A percentile compares a stretch with the other conserved stretches of the same genome.
phyloP scores from a whole-genome alignment of 2,797 vertebrate genomes.

The Thripadectes ignobilis region DNA sequence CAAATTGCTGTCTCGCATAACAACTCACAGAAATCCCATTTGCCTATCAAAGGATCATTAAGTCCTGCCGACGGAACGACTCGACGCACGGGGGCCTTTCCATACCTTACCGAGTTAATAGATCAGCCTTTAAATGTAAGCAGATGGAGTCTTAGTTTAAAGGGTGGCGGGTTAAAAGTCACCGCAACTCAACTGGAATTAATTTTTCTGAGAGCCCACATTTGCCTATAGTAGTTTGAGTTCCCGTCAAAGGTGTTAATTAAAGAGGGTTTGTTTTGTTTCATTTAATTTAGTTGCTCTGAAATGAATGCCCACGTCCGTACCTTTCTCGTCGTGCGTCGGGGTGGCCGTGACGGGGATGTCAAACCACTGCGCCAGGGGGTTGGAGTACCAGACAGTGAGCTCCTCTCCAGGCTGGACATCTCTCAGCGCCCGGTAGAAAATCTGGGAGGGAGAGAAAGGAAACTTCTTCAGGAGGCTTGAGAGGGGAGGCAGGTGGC shows the following conservation, averaged over 20 bases:
- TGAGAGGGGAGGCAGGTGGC: background rate
- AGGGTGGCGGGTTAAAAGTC: background rate
- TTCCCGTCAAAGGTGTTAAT: background rate
- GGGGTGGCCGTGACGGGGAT: slow-evolving; percentile 93
- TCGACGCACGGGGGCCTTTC: background rate
- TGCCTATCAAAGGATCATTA: slow-evolving; percentile 20
- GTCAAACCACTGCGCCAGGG: slow-evolving; percentile 96
- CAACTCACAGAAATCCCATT: background rate
- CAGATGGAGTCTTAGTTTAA: slow-evolving; percentile 28
- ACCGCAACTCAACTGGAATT: background rate
- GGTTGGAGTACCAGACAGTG: slow-evolving; percentile 93
- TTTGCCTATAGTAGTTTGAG: background rate
- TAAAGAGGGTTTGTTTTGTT: background rate
- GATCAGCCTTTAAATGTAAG: slow-evolving; percentile 27
- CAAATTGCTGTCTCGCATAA: background rate
- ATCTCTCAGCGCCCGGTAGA: slow-evolving; percentile 90
- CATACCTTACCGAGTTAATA: background rate
- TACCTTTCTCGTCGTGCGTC: slow-evolving; percentile 98
- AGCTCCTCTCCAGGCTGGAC: slow-evolving; percentile 94
- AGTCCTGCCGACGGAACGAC: background rate
- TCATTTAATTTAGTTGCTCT: background rate
- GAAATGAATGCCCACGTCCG: background rate
- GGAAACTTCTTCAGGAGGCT: slow-evolving; percentile 8
- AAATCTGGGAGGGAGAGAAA: slow-evolving; percentile 82
- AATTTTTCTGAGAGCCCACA: background rate